A percentile compares a stretch with the other conserved stretches of the same genome.
Evolutionary conservation across 2,113 vertebrate species (phyloP).

Genomic region (Zingel zingel): DNA sequence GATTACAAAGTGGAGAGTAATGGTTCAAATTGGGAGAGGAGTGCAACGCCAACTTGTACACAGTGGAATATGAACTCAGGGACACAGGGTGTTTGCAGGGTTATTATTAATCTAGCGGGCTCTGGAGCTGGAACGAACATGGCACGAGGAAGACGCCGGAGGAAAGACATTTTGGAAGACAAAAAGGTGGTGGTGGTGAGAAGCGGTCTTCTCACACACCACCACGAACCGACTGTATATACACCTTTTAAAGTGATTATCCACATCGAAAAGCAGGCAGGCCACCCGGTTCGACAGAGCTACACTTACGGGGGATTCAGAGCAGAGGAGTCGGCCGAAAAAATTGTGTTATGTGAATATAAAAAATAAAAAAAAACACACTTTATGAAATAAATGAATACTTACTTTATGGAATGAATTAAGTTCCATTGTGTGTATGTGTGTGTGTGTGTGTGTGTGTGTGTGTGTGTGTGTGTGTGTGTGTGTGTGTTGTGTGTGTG

Average conservation of each 20-base stretch:
- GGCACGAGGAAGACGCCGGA: too few relatives aligned
- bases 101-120: not conserved
- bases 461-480: conserved; percentile 4
- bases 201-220: too few relatives aligned
- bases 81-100: conserved; percentile 38
- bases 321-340: too few relatives aligned
- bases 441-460: not conserved
- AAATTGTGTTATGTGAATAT: not conserved
- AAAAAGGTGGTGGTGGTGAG: too few relatives aligned
- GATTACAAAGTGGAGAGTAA: conserved; percentile 84
- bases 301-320: too few relatives aligned
- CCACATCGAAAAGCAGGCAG: too few relatives aligned
- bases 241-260: too few relatives aligned
- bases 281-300: too few relatives aligned
- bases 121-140: too few relatives aligned
- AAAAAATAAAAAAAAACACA: not conserved
- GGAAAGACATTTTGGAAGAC: too few relatives aligned
- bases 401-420: not conserved
- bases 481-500: conserved; percentile 17
- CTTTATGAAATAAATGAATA: conserved; percentile 6
- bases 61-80: conserved; percentile 54
- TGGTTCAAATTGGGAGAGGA: conserved; percentile 72
- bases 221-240: too few relatives aligned
- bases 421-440: not conserved
- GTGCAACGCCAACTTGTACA: conserved; percentile 64